Base-by-base conservation (phyloP, 1,140 invertebrate species). In the Nebria ingens region DNA sequence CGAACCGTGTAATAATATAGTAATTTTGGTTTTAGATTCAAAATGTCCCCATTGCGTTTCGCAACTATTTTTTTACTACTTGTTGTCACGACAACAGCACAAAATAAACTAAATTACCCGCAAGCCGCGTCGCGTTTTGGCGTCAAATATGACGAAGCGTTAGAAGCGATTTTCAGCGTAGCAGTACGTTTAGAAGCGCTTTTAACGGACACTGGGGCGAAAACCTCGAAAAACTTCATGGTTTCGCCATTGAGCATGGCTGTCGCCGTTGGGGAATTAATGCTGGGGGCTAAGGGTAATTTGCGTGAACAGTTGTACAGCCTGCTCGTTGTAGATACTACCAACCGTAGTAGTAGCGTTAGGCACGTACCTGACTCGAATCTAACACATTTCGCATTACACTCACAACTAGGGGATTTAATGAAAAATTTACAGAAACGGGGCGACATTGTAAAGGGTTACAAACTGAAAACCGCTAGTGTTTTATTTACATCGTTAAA, bases 171-270 rank as follows among this genome's bases (percentile, higher is more conserved):
- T 4, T 65, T 64, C 50, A 58, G 59, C 9, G 58, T 66, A 13
- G 64, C 61, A 20, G 42, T 64, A 2, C 59, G 63, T n/a, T 50
- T 64, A 13, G 58, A 65, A 51, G 58, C 59, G 3, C 51, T 66
- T 19, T 25, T 65, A 9, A 17, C 53, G 19, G 59, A 57, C 1
- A 42, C 55, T 13, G 21, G 51, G 19, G 49, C 52, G 12, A 19
- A 56, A 29, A 34, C 22, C 1, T 53, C 38, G 2, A 75, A 75
- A 4, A 87, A 87, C 65, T 68, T 85, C 19, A 70, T 86, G 57
- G 64, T 85, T 1, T 85, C 84, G 4, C 83, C 86, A 6, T 72
- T 79, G 20, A 86, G 83, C 65, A 73, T 84, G 12, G 81, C 82
- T 60, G 70, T 76, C 0, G 73, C 76, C 0, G 60, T 88, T 21